These are phyloP conservation scores for Trissolcus brochymenae DNA, from an alignment of 2,888 invertebrate genomes.

Conservation along the genomic window DNA sequence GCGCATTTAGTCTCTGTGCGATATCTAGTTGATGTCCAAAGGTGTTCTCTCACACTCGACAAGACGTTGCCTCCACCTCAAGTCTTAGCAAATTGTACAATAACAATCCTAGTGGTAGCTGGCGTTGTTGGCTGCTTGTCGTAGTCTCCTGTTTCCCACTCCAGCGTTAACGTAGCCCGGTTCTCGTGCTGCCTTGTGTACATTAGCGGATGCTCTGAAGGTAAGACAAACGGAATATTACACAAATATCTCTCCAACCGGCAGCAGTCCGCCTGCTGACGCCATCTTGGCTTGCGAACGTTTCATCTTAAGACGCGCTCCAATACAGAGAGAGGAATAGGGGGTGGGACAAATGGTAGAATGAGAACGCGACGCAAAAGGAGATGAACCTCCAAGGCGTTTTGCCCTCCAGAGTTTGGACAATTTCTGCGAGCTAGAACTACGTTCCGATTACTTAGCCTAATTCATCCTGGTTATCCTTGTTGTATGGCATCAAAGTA, in stretches of 20 bases:
- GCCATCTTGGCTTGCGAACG: slow-evolving; percentile 69
- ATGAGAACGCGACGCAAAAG: slow-evolving; percentile 59
- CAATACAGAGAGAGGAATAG: slow-evolving; percentile 58
- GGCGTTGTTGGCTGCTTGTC: slow-evolving; percentile 64
- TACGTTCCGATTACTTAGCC: slow-evolving; percentile 74
- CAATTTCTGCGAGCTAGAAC: slow-evolving; percentile 68
- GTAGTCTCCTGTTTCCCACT: slow-evolving; percentile 60
- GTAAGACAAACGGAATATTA: slow-evolving; percentile 77
- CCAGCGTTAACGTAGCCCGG: slow-evolving; percentile 56
- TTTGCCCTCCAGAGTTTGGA: slow-evolving; percentile 69
- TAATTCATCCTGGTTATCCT: slow-evolving; percentile 69
- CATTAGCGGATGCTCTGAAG: slow-evolving; percentile 76
- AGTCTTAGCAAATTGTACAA: slow-evolving; percentile 76
- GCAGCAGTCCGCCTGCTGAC: slow-evolving; percentile 61
- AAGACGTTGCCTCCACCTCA: slow-evolving; percentile 64
- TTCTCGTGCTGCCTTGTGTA: slow-evolving; percentile 72
- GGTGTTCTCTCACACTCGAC: slow-evolving; percentile 72
- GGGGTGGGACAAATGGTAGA: slow-evolving; percentile 59
- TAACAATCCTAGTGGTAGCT: slow-evolving; percentile 74
- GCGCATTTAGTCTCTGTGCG: slow-evolving; percentile 67
- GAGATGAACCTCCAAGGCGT: slow-evolving; percentile 68
- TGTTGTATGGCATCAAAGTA: slow-evolving; percentile 60
- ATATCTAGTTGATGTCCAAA: slow-evolving; percentile 75
- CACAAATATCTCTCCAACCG: slow-evolving; percentile 72
- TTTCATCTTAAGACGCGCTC: slow-evolving; percentile 69